Evolutionary conservation across 2,113 vertebrate species (phyloP), one percentile per base, ranked within the genome.

Genomic region (Anser cygnoides): DNA sequence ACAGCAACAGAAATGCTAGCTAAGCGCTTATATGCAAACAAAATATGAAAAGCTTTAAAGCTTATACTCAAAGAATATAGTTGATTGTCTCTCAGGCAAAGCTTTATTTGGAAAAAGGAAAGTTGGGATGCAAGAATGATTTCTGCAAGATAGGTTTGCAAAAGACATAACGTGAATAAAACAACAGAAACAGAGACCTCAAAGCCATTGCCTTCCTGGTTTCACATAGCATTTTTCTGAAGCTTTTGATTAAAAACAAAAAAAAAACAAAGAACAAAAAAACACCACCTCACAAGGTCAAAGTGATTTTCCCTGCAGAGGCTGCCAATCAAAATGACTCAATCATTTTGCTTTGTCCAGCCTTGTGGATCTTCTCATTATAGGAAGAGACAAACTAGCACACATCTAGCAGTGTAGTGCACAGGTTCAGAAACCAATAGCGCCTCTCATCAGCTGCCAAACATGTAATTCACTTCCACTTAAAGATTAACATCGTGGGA

Each of bases 371-470:
- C 44, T n/a, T 55, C 66, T 73, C 29, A 6, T 1, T 41, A 61
- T 26, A 63, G 55, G 62, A 54, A 59, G n/a, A 10, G 46, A 76
- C 33, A 22, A 21, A 67, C 33, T 13, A 72, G 58, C 49, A 55
- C 2, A 10, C 65, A 43, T 13, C 79, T 25, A 74, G 72, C 78
- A 86, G 87, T 3, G 2, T 3, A 46, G 35, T 50, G 58, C 23
- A 70, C 46, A 43, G 83, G 55, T 84, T 78, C 89, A 84, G 73
- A 89, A 94, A 89, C 75, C 92, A 90, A 89, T 7, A 63, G 83
- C 79, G 94, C 85, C 88, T 94, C 90, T 94, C 59, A 95, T 81
- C 90, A 84, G 39, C 86, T 94, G 92, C 90, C 95, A 94, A 89
- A 88, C 54, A 21, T 13, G 39, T 68, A 63, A 93, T 39, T 86